phyloP scores from a whole-genome alignment of 2,888 invertebrate species.

The Caenorhabditis sinica region DNA sequence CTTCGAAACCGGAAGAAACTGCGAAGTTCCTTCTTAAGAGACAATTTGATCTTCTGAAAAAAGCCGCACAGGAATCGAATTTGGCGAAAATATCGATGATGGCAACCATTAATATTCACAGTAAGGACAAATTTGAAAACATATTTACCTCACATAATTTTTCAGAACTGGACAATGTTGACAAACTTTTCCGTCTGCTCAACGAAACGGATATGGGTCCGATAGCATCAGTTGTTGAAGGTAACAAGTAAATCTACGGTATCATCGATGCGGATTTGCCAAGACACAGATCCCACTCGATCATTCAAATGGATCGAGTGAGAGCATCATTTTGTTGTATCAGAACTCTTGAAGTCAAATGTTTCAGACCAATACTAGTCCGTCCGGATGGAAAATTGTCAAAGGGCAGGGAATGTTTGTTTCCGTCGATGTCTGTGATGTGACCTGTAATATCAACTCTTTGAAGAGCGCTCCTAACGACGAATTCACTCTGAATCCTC shows the following conservation, averaged over 20 bases:
- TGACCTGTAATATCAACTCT: not conserved
- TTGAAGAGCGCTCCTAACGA: not conserved
- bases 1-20: not conserved
- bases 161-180: not conserved
- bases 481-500: not conserved
- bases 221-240: not conserved
- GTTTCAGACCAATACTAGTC: not conserved
- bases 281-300: not conserved
- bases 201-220: not conserved
- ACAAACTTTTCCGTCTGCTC: not conserved
- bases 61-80: not conserved
- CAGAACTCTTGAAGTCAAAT: too few relatives aligned
- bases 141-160: not conserved
- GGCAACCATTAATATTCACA: not conserved
- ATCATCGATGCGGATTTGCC: not conserved
- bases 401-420: not conserved
- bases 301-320: not conserved
- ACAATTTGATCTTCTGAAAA: slow-evolving; percentile 3
- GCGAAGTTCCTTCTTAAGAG: not conserved
- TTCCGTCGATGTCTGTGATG: not conserved
- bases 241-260: not conserved
- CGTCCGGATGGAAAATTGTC: not conserved
- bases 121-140: not conserved
- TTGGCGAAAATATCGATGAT: not conserved
- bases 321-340: not conserved